phyloP scores from a whole-genome alignment of 2,888 invertebrate genomes.

The Endotricha flammealis region DNA sequence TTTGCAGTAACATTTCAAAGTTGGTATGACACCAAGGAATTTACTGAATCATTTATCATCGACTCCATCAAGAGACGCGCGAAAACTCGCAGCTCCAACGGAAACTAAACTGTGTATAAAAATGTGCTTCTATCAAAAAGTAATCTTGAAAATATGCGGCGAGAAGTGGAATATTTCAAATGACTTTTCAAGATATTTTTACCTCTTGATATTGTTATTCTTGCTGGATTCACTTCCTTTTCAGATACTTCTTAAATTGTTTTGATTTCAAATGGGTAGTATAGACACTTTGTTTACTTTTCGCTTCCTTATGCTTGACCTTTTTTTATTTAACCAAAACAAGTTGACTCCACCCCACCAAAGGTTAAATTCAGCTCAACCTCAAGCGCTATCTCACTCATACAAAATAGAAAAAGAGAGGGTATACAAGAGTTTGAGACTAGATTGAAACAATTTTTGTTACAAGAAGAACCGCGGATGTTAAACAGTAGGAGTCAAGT shows the following conservation, averaged over 20 bases:
- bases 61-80: not conserved
- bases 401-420: no score
- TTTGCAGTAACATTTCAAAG: not conserved
- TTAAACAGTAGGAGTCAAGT: no score
- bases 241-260: no score
- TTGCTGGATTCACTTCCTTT: not conserved
- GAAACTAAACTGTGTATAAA: conserved; percentile 5
- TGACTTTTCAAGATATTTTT: not conserved
- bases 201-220: not conserved
- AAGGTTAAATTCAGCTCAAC: no score
- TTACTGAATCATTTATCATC: conserved; percentile 1
- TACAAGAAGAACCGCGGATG: no score
- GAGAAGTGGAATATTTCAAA: not conserved
- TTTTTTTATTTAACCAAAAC: no score
- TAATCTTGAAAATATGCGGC: conserved; percentile 1
- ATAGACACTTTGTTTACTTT: not conserved
- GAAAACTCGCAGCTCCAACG: not conserved
- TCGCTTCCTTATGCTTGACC: no score
- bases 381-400: no score
- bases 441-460: no score
- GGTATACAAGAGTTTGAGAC: no score
- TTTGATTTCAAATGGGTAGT: no score
- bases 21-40: not conserved
- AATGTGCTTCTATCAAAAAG: conserved; percentile 1
- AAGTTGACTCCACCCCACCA: no score